A percentile compares a stretch with the other conserved stretches of the same genome.
Conservation (phyloP, 2,888 invertebrate genomes). For the Cancer borealis region DNA sequence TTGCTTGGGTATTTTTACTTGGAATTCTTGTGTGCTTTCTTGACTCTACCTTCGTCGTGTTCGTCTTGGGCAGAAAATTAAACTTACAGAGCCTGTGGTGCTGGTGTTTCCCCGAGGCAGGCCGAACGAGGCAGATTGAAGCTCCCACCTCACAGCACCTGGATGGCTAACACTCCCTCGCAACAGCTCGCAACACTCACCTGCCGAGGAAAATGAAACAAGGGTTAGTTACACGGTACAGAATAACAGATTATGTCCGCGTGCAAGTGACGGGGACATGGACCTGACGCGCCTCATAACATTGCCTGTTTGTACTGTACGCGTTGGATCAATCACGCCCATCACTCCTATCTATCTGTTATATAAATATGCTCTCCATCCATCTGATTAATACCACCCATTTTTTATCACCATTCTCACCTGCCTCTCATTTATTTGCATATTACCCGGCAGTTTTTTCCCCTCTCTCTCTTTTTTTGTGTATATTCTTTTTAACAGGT, state of each 20-base stretch:
- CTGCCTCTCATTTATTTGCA: constrained; percentile 37
- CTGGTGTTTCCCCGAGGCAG: neutral
- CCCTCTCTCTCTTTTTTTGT: neutral
- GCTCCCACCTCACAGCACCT: neutral
- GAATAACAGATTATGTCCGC: constrained; percentile 29
- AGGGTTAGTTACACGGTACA: neutral
- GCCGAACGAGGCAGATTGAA: neutral
- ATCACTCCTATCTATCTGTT: neutral
- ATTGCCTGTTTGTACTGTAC: constrained; percentile 15
- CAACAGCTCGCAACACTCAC: constrained; percentile 12
- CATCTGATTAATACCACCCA: constrained; percentile 8
- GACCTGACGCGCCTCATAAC: neutral
- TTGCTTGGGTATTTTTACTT: neutral
- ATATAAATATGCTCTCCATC: constrained; percentile 34
- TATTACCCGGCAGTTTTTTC: neutral
- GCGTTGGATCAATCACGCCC: neutral
- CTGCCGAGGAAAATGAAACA: constrained; percentile 29
- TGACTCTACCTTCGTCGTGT: neutral
- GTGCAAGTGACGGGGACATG: constrained; percentile 17
- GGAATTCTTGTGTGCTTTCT: constrained; percentile 17
- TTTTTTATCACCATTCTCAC: constrained; percentile 25
- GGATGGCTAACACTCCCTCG: neutral
- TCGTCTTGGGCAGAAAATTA: neutral
- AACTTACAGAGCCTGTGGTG: neutral
- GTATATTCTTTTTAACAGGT: neutral